Evolutionary conservation across 2,113 vertebrate species (phyloP).

Genomic region (Platycercus adscitus): DNA sequence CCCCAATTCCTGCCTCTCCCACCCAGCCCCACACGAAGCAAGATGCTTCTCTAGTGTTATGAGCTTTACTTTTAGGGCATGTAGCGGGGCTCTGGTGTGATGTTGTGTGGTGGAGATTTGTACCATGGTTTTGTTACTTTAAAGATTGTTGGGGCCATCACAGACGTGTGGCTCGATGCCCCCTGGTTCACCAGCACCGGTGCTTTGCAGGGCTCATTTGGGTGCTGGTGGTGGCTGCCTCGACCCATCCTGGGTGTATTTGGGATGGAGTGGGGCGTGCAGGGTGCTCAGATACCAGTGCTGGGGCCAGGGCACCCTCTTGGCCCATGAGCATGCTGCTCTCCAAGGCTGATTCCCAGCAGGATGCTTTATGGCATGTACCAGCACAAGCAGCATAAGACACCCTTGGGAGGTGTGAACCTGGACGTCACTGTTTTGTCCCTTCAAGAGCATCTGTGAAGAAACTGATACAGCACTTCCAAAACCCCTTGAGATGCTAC

Average conservation of each 20-base stretch:
- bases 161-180: not conserved
- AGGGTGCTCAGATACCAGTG: not conserved
- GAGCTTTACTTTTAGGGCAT: conserved; percentile 60
- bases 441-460: not conserved
- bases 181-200: not conserved
- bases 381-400: fast-evolving
- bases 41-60: not conserved
- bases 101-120: not conserved
- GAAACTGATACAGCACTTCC: not conserved
- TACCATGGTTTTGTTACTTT: conserved; percentile 17
- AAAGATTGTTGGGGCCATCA: not conserved
- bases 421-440: fast-evolving
- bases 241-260: not conserved
- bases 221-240: not conserved
- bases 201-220: not conserved
- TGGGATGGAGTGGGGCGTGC: not conserved
- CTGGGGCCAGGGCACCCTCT: not conserved
- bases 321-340: not conserved
- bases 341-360: not conserved
- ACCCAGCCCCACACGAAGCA: not conserved
- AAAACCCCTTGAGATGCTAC: not conserved
- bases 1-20: conserved; percentile 24
- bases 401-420: not conserved
- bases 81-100: not conserved
- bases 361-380: not conserved